Evolutionary conservation across 2,797 vertebrate species (phyloP), one percentile per base, ranked within the genome.

Genomic region (Etheostoma perlongum): DNA sequence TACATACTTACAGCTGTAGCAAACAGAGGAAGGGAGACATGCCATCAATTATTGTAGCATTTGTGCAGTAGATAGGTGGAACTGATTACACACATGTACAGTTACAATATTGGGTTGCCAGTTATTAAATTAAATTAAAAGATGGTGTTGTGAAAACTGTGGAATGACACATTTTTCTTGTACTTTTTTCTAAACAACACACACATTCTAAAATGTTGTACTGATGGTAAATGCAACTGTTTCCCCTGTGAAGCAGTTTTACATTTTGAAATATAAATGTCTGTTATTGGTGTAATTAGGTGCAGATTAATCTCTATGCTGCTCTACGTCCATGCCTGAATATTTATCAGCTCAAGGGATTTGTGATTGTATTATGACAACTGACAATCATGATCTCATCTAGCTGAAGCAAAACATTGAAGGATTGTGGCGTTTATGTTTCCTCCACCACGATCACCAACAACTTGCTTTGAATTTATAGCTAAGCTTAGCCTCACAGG

Each of bases 31-130:
- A 54, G 5, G 21, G 3, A 51, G 69, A 84, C 76, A 85, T 81
- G 47, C 69, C 83, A 74, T 67, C 33, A 70, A 74, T 86, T 81
- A 83, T 14, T 73, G 46, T 19, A 70, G 57, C 68, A 74, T 80
- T 84, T 76, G 52, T 42, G 47, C 63, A 53, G 30, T 64, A 62
- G 70, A 76, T 80, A 46, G 8, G 73, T 64, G 72, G 57, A 77
- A 65, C 8, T 40, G 65, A 79, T 84, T 83, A 83, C 57, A 75
- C n/a, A 44, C 33, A 64, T 60, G 33, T 46, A 53, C n/a, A 67
- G 25, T 69, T 72, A 53, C 15, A 74, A 36, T 40, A 33, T 40
- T 66, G 18, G 19, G 23, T 19, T 67, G 57, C 5, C 54, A 40
- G 42, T 59, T 62, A 53, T 59, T 67, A 69, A 81, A 81, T 70